Percentiles rank a stretch among this genome's conserved stretches.
These are phyloP conservation scores for Menidia menidia DNA, from an alignment of 2,797 vertebrate species.

Conservation along the genomic window DNA sequence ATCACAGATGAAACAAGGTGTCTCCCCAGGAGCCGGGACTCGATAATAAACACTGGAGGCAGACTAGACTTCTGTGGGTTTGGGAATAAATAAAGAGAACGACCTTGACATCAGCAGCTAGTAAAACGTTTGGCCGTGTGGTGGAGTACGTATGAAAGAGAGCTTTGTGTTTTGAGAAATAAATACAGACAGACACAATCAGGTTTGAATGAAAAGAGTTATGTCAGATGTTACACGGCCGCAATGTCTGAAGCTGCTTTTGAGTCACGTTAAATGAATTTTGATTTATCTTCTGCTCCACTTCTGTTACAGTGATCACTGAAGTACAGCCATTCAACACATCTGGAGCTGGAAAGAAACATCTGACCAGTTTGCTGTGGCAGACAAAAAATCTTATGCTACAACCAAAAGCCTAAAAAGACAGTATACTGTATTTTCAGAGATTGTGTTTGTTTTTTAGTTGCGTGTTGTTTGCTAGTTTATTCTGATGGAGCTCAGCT, in stretches of 20 bases:
- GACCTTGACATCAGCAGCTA: conserved; percentile 71
- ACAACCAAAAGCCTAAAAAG: conserved; percentile 21
- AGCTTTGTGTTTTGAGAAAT: conserved; percentile 71
- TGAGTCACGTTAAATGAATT: conserved; percentile 31
- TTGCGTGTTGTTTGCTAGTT: conserved; percentile 16
- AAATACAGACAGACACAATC: conserved; percentile 69
- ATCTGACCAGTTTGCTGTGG: conserved; percentile 32
- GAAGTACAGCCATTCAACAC: conserved; percentile 36
- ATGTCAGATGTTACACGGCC: conserved; percentile 51
- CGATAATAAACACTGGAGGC: conserved; percentile 70
- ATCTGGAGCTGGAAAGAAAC: conserved; percentile 30
- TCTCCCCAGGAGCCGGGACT: conserved; percentile 49
- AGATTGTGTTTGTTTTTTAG: not conserved
- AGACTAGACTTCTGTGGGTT: conserved; percentile 65
- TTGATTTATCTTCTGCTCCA: conserved; percentile 46
- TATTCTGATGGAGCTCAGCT: conserved; percentile 7
- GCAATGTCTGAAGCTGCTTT: conserved; percentile 28
- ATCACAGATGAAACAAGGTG: conserved; percentile 62
- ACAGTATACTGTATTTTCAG: conserved; percentile 17
- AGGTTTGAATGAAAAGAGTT: conserved; percentile 48
- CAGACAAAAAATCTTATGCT: conserved; percentile 15
- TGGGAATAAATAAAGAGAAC: conserved; percentile 76
- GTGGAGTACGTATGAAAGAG: conserved; percentile 65
- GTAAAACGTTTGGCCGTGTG: conserved; percentile 66
- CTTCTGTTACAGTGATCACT: conserved; percentile 22